Conservation (phyloP, 2,113 vertebrate genomes). For the Syngnathus typhle region DNA sequence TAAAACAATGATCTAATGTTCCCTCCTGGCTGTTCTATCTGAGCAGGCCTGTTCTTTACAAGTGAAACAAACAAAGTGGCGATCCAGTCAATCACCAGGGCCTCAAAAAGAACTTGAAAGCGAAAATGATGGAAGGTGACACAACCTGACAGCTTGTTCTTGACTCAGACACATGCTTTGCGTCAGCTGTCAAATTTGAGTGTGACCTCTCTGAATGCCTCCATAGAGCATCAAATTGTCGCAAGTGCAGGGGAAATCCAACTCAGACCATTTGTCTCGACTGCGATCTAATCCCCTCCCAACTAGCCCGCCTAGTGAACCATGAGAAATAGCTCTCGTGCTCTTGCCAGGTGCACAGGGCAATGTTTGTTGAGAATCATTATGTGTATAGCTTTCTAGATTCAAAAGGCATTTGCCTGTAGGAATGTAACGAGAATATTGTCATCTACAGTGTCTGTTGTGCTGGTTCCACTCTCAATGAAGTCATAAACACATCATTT, state of each 20-base stretch:
- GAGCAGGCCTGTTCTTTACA: constrained; percentile 22
- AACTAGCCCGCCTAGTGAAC: constrained; percentile 28
- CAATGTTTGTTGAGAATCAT: not conserved
- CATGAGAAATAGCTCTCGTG: constrained; percentile 17
- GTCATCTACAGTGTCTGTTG: not conserved
- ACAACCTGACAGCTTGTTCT: constrained; percentile 55
- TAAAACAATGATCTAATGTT: constrained; percentile 39
- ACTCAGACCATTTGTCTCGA: constrained; percentile 27
- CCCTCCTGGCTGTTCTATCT: constrained; percentile 14
- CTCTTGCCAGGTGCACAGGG: constrained; percentile 27
- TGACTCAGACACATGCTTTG: constrained; percentile 50
- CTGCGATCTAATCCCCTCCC: constrained; percentile 46
- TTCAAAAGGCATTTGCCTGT: not conserved
- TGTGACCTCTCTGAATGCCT: constrained; percentile 34
- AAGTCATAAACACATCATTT: constrained; percentile 9
- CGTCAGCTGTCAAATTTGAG: constrained; percentile 58
- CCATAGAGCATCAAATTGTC: constrained; percentile 41
- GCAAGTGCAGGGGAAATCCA: constrained; percentile 36
- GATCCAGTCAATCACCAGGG: constrained; percentile 23
- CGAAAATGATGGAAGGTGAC: constrained; percentile 33
- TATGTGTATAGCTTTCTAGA: not conserved
- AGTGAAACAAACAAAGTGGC: constrained; percentile 33
- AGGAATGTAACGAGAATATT: not conserved
- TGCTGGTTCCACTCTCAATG: not conserved
- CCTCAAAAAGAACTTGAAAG: constrained; percentile 25